Percentiles rank a stretch among this genome's conserved stretches.
Evolutionary conservation across 2,797 vertebrate genomes (phyloP).

Genomic region (Eulemur mongoz): DNA sequence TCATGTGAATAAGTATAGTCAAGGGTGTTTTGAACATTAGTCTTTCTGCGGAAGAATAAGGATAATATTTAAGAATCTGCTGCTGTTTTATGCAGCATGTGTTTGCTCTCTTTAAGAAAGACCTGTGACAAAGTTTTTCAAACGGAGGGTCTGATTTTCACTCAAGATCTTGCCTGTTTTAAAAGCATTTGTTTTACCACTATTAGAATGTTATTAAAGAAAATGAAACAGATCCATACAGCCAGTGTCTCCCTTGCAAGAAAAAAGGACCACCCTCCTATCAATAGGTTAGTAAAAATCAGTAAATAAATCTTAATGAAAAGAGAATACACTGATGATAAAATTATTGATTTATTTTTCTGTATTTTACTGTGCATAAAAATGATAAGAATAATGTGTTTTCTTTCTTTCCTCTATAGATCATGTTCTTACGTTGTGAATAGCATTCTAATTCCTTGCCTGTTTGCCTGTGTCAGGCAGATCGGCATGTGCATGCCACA

Average conservation of each 20-base stretch:
- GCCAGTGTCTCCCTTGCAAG: neutral
- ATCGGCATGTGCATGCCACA: neutral
- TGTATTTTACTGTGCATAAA: neutral
- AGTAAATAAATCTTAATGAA: neutral
- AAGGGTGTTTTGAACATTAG: conserved; percentile 47
- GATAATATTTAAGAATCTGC: neutral
- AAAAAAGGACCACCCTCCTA: neutral
- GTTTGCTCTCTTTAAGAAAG: neutral
- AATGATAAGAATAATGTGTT: neutral
- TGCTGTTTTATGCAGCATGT: neutral
- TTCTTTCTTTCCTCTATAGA: neutral
- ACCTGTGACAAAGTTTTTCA: neutral
- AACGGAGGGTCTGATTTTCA: neutral
- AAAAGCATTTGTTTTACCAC: neutral
- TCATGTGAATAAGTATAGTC: conserved; percentile 57
- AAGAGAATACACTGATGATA: neutral
- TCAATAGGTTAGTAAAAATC: conserved; percentile 22
- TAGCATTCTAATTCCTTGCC: neutral
- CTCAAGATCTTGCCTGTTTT: neutral
- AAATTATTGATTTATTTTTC: neutral
- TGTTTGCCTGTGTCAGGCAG: neutral
- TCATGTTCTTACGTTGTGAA: neutral
- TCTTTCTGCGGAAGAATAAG: neutral
- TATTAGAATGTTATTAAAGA: neutral
- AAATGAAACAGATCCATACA: neutral